Conservation (phyloP, 2,888 invertebrate species). For the Cheiracanthium punctorium region DNA sequence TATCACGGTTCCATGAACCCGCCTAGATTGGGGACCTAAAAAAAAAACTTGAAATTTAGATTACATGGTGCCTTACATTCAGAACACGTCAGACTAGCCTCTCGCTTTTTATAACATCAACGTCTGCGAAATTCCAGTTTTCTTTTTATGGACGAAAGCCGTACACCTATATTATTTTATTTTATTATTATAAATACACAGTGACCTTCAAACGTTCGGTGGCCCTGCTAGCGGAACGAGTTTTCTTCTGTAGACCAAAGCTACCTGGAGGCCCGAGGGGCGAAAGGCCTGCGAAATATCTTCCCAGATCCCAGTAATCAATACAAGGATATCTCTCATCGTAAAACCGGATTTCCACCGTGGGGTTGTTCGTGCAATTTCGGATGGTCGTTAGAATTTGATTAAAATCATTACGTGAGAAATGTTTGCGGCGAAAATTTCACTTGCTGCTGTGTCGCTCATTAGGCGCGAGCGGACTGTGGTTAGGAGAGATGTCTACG, state of each 20-base stretch:
- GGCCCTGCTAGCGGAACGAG: neutral
- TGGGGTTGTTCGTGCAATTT: neutral
- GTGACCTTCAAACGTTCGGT: constrained; percentile 2
- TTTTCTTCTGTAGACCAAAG: neutral
- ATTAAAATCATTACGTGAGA: neutral
- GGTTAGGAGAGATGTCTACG: too few species aligned
- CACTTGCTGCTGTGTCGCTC: too few species aligned
- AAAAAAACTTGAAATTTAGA: too few species aligned
- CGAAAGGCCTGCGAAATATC: neutral
- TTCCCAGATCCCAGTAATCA: neutral
- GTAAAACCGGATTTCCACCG: neutral
- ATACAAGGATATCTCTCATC: neutral
- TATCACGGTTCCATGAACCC: too few species aligned
- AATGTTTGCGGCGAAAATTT: too few species aligned
- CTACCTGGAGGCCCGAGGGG: neutral
- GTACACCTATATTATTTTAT: neutral
- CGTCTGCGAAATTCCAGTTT: too few species aligned
- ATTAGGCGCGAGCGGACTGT: too few species aligned
- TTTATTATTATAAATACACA: neutral
- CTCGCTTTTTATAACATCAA: too few species aligned
- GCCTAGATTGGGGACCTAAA: too few species aligned
- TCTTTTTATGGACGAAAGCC: too few species aligned
- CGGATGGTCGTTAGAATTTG: neutral
- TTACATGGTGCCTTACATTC: too few species aligned
- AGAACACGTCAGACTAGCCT: too few species aligned